Evolutionary conservation across 2,797 vertebrate genomes (phyloP).

Genomic region (Kryptolebias ocellatus): DNA sequence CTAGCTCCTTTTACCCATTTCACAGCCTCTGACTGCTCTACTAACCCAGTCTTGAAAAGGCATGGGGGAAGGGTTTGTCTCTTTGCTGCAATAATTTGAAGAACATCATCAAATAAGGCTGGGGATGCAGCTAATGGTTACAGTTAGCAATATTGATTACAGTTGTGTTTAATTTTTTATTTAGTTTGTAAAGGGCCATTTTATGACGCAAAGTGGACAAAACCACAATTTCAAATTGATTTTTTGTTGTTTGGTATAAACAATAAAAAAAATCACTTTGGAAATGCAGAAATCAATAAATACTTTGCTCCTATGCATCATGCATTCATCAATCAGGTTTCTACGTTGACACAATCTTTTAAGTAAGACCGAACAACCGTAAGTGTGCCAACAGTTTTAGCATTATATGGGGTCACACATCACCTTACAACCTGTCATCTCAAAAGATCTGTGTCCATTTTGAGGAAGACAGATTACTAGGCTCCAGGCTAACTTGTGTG

Average conservation of each 20-base stretch:
- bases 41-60: conserved; percentile 57
- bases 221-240: not conserved
- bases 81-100: not conserved
- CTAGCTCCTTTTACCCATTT: conserved; percentile 50
- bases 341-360: too few relatives aligned
- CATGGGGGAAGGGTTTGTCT: conserved; percentile 26
- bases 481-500: conserved; percentile 13
- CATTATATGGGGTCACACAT: conserved; percentile 1
- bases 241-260: not conserved
- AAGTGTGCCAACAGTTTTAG: not conserved
- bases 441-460: conserved; percentile 19
- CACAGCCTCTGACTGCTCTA: conserved; percentile 48
- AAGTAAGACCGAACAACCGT: too few relatives aligned
- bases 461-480: conserved; percentile 12
- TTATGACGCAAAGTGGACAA: not conserved
- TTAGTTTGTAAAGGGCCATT: not conserved
- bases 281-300: not conserved
- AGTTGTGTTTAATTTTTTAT: not conserved
- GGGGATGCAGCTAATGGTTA: not conserved
- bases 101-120: conserved; percentile 14
- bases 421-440: conserved; percentile 4
- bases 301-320: not conserved
- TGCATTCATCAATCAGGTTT: not conserved
- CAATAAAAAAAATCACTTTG: not conserved
- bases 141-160: not conserved